A percentile compares a stretch with the other conserved stretches of the same genome.
These are phyloP conservation scores for Oxycera nigricornis DNA, from an alignment of 2,888 invertebrate species.

Conservation along the genomic window DNA sequence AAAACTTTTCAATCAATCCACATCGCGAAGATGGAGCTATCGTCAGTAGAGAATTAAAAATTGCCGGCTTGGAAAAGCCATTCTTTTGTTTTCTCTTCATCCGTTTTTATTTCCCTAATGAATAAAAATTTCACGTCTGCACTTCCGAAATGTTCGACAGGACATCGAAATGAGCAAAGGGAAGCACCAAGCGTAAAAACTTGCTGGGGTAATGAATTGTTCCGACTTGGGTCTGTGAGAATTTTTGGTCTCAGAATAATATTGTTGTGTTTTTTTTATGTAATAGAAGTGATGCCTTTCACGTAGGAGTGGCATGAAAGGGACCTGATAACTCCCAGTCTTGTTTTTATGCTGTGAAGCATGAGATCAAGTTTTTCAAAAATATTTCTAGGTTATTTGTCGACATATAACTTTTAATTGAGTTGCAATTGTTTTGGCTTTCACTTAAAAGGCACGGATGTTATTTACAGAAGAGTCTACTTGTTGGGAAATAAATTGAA, in stretches of 20 bases:
- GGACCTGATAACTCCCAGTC: neutral
- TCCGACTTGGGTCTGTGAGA: neutral
- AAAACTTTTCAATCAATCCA: conserved; percentile 24
- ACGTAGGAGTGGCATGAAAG: neutral
- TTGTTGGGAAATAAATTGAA: too few relatives aligned
- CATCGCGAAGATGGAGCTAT: neutral
- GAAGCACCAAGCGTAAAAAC: neutral
- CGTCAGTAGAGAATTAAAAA: conserved; percentile 17
- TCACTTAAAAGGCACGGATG: neutral
- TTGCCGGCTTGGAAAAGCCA: neutral
- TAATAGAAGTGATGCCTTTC: neutral
- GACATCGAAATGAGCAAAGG: neutral
- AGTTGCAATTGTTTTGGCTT: conserved; percentile 14
- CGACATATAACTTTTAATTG: conserved; percentile 22
- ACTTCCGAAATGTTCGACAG: neutral
- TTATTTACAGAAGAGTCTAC: conserved; percentile 1
- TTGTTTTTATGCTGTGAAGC: neutral
- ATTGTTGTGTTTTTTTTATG: too few relatives aligned
- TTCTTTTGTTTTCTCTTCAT: conserved; percentile 20
- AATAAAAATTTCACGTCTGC: conserved; percentile 15
- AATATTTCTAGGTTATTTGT: neutral
- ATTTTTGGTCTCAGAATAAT: too few relatives aligned
- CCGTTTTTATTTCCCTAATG: conserved; percentile 22
- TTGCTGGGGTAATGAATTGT: neutral
- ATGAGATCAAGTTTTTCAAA: neutral